These are phyloP conservation scores for Kuschelorhynchus macadamiae DNA, from an alignment of 2,888 invertebrate genomes.

Conservation along the genomic window DNA sequence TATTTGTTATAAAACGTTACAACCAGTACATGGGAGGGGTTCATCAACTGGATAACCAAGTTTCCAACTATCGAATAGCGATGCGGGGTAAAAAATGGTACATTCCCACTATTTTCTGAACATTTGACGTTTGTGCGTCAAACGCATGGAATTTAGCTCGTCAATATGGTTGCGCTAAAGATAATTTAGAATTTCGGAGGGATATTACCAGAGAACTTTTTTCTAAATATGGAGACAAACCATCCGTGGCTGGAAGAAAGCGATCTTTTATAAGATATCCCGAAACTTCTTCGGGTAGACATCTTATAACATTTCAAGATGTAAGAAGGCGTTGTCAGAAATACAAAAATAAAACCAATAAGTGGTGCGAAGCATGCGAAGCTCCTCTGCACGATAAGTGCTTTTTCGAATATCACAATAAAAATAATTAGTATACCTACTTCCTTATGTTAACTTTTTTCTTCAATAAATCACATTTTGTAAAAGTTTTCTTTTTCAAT, in stretches of 20 bases:
- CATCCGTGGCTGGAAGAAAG: too few species aligned
- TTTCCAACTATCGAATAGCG: conserved; percentile 2
- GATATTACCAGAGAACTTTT: conserved; percentile 7
- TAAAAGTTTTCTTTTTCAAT: too few species aligned
- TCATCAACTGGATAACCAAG: conserved; percentile 8
- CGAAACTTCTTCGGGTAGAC: conserved; percentile 2
- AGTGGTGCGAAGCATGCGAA: too few species aligned
- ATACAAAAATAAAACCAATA: neutral
- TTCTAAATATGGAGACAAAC: conserved; percentile 10
- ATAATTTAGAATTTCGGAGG: conserved; percentile 9
- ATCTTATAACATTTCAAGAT: neutral
- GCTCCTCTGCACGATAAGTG: too few species aligned
- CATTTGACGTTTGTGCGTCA: conserved; percentile 6
- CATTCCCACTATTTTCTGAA: conserved; percentile 1
- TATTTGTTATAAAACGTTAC: conserved; percentile 5
- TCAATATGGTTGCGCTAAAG: conserved; percentile 11
- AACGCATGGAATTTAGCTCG: conserved; percentile 2
- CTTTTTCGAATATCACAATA: too few species aligned
- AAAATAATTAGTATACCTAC: too few species aligned
- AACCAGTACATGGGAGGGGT: neutral
- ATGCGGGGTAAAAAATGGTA: conserved; percentile 6
- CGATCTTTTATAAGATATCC: too few species aligned
- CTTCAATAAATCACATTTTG: too few species aligned
- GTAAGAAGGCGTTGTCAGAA: neutral
- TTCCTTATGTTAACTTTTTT: too few species aligned